These are phyloP conservation scores for Ginglymostoma cirratum DNA, from an alignment of 2,113 vertebrate genomes.

Conservation along the genomic window DNA sequence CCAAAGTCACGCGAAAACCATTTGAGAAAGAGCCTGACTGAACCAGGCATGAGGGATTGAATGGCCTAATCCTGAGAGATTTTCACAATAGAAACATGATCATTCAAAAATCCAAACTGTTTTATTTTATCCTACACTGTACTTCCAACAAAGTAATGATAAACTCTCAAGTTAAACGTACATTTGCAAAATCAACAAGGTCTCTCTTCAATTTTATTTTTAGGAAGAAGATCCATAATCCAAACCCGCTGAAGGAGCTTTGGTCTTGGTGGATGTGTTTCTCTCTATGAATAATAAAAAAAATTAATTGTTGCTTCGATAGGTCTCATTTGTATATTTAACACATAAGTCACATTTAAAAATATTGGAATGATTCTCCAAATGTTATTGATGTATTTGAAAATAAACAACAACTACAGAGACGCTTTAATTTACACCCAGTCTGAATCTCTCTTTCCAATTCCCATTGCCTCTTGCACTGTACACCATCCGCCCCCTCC, in stretches of 20 bases:
- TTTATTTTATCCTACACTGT: not conserved
- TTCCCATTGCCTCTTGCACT: too few relatives aligned
- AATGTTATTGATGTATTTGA: not conserved
- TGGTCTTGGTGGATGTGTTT: too few relatives aligned
- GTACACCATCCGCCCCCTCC: too few relatives aligned
- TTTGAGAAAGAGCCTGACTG: not conserved
- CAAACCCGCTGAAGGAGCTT: not conserved
- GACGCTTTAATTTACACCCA: not conserved
- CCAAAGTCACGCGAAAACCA: not conserved
- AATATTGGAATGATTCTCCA: not conserved
- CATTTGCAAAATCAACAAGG: not conserved
- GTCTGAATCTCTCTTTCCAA: not conserved
- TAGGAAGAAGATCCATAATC: not conserved
- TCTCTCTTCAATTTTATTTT: not conserved
- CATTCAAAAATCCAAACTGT: not conserved
- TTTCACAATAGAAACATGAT: not conserved
- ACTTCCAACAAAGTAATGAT: not conserved
- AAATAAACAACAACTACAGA: not conserved
- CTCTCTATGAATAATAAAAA: slow-evolving; percentile 8
- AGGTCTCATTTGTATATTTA: not conserved
- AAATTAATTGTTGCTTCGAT: not conserved
- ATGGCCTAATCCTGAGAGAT: not conserved
- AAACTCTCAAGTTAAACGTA: not conserved
- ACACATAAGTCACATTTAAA: not conserved
- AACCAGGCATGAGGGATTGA: not conserved